A percentile compares a stretch with the other conserved stretches of the same genome.
These are phyloP conservation scores for Periophthalmodon schlosseri DNA, from an alignment of 2,113 vertebrate species.

Conservation along the genomic window DNA sequence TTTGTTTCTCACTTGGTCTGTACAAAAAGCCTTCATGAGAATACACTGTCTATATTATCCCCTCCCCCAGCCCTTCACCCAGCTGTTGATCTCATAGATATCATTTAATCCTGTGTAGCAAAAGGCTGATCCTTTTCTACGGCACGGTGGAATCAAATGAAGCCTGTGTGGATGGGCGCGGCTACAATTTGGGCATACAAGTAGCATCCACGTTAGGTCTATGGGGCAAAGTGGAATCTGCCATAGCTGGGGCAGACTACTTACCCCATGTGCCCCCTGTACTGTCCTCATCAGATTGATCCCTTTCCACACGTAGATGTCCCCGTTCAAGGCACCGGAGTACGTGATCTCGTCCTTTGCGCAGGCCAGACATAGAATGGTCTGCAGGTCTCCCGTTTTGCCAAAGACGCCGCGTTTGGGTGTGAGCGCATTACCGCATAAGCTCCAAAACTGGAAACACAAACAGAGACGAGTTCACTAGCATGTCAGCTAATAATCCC, in stretches of 20 bases:
- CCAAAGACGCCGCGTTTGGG: constrained; percentile 97
- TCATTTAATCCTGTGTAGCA: constrained; percentile 74
- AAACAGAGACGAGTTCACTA: constrained; percentile 47
- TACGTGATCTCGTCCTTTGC: constrained; percentile 96
- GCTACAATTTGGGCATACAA: constrained; percentile 18
- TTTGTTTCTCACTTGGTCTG: not conserved
- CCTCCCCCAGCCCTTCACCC: constrained; percentile 69
- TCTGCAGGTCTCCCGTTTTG: constrained; percentile 97
- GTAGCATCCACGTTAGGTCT: constrained; percentile 10
- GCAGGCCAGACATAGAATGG: constrained; percentile 96
- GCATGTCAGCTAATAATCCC: constrained; percentile 58
- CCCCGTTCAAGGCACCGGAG: constrained; percentile 95
- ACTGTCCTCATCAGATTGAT: constrained; percentile 92
- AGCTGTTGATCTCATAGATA: constrained; percentile 75
- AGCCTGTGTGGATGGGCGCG: constrained; percentile 14
- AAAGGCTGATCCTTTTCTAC: constrained; percentile 71
- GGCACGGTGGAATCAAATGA: constrained; percentile 49
- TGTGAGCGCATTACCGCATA: constrained; percentile 96
- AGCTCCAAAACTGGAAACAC: constrained; percentile 92
- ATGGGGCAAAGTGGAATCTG: not conserved
- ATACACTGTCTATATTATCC: constrained; percentile 56
- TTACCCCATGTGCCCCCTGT: constrained; percentile 94
- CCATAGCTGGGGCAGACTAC: constrained; percentile 53
- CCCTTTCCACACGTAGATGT: constrained; percentile 98
- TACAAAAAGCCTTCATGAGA: constrained; percentile 48